A percentile compares a stretch with the other conserved stretches of the same genome.
phyloP scores from a whole-genome alignment of 2,113 vertebrate species.

The Nipponia nippon region DNA sequence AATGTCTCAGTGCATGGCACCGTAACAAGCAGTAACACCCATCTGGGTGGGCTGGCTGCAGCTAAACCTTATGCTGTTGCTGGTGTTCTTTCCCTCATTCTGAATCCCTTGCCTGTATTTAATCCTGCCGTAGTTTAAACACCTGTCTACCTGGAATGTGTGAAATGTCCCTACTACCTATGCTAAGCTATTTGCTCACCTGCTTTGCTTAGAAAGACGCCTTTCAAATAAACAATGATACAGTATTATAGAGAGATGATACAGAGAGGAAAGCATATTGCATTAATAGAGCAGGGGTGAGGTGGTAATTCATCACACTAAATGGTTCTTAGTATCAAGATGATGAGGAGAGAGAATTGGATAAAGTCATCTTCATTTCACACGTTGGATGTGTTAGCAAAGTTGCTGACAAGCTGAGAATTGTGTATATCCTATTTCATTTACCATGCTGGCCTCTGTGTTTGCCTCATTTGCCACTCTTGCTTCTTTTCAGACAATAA shows the following conservation, averaged over 20 bases:
- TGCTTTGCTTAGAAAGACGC: conserved; percentile 62
- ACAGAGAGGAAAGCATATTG: conserved; percentile 6
- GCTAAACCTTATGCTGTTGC: neutral
- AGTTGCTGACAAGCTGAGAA: neutral
- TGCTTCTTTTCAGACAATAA: conserved; percentile 7
- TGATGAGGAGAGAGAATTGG: neutral
- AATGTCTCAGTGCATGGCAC: neutral
- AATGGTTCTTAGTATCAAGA: neutral
- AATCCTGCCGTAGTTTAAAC: conserved; percentile 77
- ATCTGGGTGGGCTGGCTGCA: conserved; percentile 48
- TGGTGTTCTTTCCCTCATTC: neutral
- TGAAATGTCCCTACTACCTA: conserved; percentile 63
- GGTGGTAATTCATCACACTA: neutral
- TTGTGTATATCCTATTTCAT: neutral
- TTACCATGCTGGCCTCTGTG: neutral
- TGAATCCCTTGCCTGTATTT: conserved; percentile 67
- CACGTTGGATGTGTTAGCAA: neutral
- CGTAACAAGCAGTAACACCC: conserved; percentile 37
- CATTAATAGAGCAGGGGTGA: neutral
- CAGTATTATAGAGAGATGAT: neutral
- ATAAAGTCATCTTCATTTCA: neutral
- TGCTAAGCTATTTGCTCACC: conserved; percentile 71
- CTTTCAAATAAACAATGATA: conserved; percentile 64
- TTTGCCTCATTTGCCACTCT: conserved; percentile 10
- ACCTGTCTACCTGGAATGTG: conserved; percentile 80